A percentile compares a stretch with the other conserved stretches of the same genome.
phyloP scores from a whole-genome alignment of 2,888 invertebrate genomes.

The Ormyrus nitidulus region DNA sequence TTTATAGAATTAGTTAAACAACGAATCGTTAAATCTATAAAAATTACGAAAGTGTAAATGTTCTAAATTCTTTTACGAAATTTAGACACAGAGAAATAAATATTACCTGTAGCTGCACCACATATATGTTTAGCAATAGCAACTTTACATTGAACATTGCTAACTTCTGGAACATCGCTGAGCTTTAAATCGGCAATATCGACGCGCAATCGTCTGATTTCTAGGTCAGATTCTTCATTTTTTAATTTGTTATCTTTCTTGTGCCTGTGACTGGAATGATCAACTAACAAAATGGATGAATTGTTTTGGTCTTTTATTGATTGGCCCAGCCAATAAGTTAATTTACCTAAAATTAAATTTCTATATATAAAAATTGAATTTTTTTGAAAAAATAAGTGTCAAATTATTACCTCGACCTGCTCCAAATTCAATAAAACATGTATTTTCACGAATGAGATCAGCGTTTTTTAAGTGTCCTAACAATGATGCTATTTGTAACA shows the following conservation, averaged over 20 bases:
- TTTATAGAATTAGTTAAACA: conserved; percentile 78
- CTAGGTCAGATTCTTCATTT: conserved; percentile 72
- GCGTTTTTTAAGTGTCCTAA: conserved; percentile 82
- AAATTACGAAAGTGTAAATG: conserved; percentile 18
- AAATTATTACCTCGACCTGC: conserved; percentile 87
- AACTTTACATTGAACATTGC: conserved; percentile 76
- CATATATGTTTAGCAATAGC: conserved; percentile 93
- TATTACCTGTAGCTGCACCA: conserved; percentile 88
- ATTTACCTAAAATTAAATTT: conserved; percentile 78
- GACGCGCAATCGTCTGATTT: conserved; percentile 82
- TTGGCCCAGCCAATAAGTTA: conserved; percentile 86
- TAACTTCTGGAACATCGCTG: conserved; percentile 77
- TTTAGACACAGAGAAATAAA: background rate
- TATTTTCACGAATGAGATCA: conserved; percentile 79
- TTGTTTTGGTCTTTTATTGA: conserved; percentile 77
- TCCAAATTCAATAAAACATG: conserved; percentile 91
- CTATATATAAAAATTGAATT: background rate
- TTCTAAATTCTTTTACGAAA: too few species aligned
- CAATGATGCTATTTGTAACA: conserved; percentile 87
- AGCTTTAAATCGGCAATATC: conserved; percentile 89
- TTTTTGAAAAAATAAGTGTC: background rate
- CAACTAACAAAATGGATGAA: conserved; percentile 84
- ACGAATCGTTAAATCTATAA: conserved; percentile 83
- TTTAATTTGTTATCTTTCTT: conserved; percentile 84
- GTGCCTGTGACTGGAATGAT: conserved; percentile 88